Evolutionary conservation across 2,888 invertebrate species (phyloP).

Genomic region (Andrena bicolor): DNA sequence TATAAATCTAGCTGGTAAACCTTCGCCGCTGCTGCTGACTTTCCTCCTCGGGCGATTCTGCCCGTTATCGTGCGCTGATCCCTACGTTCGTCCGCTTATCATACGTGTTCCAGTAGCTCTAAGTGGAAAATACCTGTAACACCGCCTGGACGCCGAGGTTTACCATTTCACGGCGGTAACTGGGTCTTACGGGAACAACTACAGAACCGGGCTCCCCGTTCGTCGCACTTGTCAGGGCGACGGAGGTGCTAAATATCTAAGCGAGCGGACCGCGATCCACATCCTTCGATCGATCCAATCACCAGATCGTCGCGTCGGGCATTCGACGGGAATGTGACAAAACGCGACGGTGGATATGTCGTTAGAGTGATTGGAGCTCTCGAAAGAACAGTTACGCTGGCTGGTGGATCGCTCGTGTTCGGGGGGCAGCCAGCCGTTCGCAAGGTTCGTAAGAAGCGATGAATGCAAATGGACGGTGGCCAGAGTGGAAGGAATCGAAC

Average conservation of each 20-base stretch:
- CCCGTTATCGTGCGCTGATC: constrained; percentile 48
- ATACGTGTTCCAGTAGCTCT: constrained; percentile 8
- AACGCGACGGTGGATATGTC: constrained; percentile 1
- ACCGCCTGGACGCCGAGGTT: neutral
- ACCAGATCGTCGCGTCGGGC: neutral
- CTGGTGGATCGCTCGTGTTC: constrained; percentile 1
- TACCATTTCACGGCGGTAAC: neutral
- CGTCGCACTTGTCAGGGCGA: no score
- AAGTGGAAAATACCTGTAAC: neutral
- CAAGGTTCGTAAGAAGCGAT: constrained; percentile 43
- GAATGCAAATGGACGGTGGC: constrained; percentile 53
- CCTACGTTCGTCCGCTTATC: constrained; percentile 33
- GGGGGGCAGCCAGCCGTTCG: neutral
- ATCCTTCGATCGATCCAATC: neutral
- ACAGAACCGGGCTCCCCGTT: no score
- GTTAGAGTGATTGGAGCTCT: constrained; percentile 19
- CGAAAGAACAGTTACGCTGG: constrained; percentile 32
- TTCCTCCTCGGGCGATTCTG: constrained; percentile 49
- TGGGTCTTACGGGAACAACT: no score
- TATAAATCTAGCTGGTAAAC: constrained; percentile 52
- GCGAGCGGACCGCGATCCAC: neutral
- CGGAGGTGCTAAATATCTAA: no score
- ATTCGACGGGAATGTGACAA: neutral
- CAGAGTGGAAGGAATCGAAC: constrained; percentile 45
- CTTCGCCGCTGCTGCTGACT: constrained; percentile 14